These are phyloP conservation scores for Andrena haemorrhoa DNA, from an alignment of 2,888 invertebrate species.

Conservation along the genomic window DNA sequence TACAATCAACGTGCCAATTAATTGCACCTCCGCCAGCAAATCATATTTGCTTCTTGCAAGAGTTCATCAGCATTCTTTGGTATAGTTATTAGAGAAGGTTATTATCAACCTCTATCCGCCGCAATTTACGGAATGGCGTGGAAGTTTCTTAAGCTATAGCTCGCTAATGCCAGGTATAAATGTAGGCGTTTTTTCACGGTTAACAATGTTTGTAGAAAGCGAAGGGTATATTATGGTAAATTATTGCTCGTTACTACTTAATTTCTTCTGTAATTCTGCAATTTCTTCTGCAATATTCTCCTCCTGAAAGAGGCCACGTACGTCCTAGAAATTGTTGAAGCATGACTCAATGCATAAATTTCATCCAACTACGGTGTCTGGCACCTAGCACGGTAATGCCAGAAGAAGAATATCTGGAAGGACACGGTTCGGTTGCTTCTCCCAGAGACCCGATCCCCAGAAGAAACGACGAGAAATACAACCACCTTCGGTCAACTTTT, in stretches of 20 bases:
- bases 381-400: not conserved
- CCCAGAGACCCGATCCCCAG: too few species aligned
- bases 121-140: not conserved
- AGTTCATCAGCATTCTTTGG: not conserved
- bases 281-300: not conserved
- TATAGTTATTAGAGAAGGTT: not conserved
- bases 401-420: slow-evolving; percentile 1
- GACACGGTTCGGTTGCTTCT: not conserved
- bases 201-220: slow-evolving; percentile 25
- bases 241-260: not conserved
- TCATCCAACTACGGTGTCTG: not conserved
- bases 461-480: too few species aligned
- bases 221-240: not conserved
- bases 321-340: not conserved
- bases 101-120: not conserved
- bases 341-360: not conserved
- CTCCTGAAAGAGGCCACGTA: not conserved
- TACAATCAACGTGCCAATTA: not conserved
- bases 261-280: not conserved
- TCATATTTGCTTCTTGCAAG: not conserved
- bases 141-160: not conserved
- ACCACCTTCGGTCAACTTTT: too few species aligned
- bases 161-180: not conserved
- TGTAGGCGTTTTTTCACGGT: not conserved
- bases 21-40: not conserved